A percentile compares a stretch with the other conserved stretches of the same genome.
phyloP scores from a whole-genome alignment of 2,113 vertebrate genomes.

The Ceyx melanurus region DNA sequence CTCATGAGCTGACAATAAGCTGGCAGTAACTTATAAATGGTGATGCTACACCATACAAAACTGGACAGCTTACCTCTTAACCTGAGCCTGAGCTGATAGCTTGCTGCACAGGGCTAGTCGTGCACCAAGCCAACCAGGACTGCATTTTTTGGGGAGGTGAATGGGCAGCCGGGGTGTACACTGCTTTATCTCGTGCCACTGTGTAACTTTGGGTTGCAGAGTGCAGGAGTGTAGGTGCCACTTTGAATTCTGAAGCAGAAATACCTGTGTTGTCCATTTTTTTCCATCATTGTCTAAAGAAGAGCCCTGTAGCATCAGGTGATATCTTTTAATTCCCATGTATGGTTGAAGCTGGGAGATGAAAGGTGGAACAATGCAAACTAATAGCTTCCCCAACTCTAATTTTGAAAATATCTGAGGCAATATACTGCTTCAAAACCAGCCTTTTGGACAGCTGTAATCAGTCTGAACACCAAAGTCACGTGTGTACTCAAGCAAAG shows the following conservation, averaged over 20 bases:
- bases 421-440: background rate
- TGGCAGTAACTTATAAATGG: background rate
- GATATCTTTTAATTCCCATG: background rate
- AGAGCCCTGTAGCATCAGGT: background rate
- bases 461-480: background rate
- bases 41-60: background rate
- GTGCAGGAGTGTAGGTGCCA: background rate
- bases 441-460: background rate
- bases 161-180: background rate
- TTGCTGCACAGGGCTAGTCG: background rate
- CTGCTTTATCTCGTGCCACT: background rate
- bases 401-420: background rate
- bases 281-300: background rate
- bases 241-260: background rate
- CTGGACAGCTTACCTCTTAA: background rate
- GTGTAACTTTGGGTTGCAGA: background rate
- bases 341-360: background rate
- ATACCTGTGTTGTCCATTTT: background rate
- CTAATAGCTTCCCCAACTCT: background rate
- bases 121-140: background rate
- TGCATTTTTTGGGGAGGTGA: background rate
- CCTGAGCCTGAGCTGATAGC: no score
- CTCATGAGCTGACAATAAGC: background rate
- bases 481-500: background rate
- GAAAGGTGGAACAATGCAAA: background rate